Evolutionary conservation across 92 coral and sea anemone species (phyloP), one percentile per base, ranked within the genome.

Genomic region (Heliopora coerulea): DNA sequence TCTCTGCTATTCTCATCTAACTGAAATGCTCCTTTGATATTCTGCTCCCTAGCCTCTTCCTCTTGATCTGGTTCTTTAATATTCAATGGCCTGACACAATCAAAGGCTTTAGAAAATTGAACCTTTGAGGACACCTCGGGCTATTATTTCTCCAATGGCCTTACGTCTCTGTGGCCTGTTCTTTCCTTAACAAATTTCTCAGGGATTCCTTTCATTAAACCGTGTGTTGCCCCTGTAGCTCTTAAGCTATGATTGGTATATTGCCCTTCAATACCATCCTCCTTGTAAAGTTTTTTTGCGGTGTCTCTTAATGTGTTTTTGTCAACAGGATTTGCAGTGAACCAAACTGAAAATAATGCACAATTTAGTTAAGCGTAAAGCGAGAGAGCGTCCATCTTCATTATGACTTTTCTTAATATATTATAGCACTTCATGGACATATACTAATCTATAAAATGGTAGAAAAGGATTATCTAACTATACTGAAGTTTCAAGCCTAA

Each of bases 91-190:
- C 6, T 37, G 42, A 18, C 12, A 67, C 54, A 27, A 33, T 70
- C 62, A 34, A 70, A 70, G 19, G 35, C 62, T n/a, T 70, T 70
- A 49, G 59, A 70, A 70, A 42, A 49, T 61, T 70, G 59, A 70
- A 50, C 56, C 77, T 70, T 49, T 32, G 62, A 42, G 42, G 61
- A 13, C 25, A 75, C 72, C n/a, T 75, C 72, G 0, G 72, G 80
- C 56, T 54, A 11, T 41, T n/a, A 60, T 60, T 60, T 75, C 52
- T 75, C 72, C 29, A 75, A 29, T 27, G 75, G 46, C 56, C 82
- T 63, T 17, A 62, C 54, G 50, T 77, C 82, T 62, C 82, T 21
- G 48, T 77, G 82, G 74, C 74, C 82, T n/a, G 82, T 77, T 28
- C 82, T 44, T 54, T 77, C 61, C 82, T 60, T 63, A 20, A 77